phyloP scores from a whole-genome alignment of 2,113 vertebrate species.

The Crotophaga sulcirostris region DNA sequence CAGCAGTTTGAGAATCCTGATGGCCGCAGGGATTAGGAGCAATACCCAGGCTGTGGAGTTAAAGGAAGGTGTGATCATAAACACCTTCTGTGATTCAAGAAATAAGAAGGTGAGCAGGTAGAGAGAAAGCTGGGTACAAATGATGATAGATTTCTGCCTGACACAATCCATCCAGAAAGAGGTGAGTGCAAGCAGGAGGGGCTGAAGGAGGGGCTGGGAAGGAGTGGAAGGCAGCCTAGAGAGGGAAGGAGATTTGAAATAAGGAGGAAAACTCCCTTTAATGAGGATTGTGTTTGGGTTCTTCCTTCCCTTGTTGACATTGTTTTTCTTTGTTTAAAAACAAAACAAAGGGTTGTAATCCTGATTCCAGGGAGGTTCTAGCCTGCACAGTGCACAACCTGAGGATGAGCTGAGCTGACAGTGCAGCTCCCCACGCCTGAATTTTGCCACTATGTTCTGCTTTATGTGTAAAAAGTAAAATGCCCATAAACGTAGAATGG shows the following conservation, averaged over 20 bases:
- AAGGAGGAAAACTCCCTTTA: neutral
- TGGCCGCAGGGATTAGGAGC: fast-evolving
- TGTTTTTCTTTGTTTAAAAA: neutral
- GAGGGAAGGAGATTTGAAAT: neutral
- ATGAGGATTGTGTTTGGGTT: fast-evolving
- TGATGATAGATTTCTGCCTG: neutral
- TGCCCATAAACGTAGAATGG: neutral
- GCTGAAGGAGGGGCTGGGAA: neutral
- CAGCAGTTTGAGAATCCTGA: fast-evolving
- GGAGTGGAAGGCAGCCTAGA: neutral
- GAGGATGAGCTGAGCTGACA: neutral
- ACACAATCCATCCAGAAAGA: neutral
- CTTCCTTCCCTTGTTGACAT: neutral
- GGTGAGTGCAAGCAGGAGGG: neutral
- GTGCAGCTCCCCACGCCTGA: neutral
- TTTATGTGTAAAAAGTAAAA: neutral
- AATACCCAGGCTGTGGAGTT: neutral
- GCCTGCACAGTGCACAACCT: fast-evolving
- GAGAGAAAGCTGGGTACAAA: neutral
- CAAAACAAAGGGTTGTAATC: neutral
- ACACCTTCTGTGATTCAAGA: fast-evolving
- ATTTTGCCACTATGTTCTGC: neutral
- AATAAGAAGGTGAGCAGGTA: neutral
- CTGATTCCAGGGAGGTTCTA: neutral
- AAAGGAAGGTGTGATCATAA: neutral